phyloP scores from a whole-genome alignment of 2,113 vertebrate genomes.

The Panthera tigris region DNA sequence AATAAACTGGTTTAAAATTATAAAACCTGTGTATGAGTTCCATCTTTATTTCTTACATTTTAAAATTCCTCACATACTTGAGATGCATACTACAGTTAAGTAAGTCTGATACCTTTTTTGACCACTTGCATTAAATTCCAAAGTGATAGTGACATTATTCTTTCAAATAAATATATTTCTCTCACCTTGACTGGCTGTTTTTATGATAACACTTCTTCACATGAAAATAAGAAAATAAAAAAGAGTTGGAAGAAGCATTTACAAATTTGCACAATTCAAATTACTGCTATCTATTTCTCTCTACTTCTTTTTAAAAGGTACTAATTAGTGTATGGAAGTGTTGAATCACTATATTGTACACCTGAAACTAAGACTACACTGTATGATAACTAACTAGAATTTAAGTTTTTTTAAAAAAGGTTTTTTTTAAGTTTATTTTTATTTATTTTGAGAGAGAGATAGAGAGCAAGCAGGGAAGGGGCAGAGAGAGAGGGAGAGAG shows the following conservation, averaged over 20 bases:
- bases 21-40: not conserved
- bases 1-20: conserved; percentile 21
- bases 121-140: not conserved
- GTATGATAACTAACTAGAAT: not conserved
- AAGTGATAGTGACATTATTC: not conserved
- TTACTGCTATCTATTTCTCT: not conserved
- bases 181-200: not conserved
- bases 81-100: not conserved
- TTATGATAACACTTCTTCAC: not conserved
- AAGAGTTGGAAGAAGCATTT: not conserved
- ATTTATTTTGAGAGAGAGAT: too few relatives aligned
- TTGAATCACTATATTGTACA: not conserved
- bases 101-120: not conserved
- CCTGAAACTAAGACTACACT: not conserved
- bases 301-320: not conserved
- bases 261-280: not conserved
- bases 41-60: not conserved
- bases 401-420: not conserved
- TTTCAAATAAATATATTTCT: not conserved
- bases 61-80: not conserved
- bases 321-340: not conserved
- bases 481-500: too few relatives aligned
- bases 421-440: too few relatives aligned
- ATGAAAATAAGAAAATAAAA: not conserved
- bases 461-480: too few relatives aligned